Conservation (phyloP, 30 jellyfish, hydroid and myxozoan genomes). For the Cassiopea xamachana region DNA sequence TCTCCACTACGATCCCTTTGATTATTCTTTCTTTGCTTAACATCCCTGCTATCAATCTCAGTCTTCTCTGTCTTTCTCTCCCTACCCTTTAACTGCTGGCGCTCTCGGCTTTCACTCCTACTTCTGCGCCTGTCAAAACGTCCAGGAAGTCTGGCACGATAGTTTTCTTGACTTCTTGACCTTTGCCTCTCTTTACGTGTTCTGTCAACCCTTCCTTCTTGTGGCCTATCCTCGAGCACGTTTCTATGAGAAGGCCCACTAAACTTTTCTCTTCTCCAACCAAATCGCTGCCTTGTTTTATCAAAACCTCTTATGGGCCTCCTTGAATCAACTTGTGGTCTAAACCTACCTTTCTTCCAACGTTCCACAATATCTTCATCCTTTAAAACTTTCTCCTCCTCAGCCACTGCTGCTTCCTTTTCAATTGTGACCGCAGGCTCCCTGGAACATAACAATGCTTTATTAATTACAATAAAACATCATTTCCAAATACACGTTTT, state of each 20-base stretch:
- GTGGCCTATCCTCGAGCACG: conserved; percentile 1
- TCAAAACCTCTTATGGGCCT: conserved; percentile 8
- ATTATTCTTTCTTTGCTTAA: not conserved
- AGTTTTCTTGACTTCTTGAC: conserved; percentile 11
- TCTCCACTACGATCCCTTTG: conserved; percentile 16
- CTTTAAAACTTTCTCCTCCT: not conserved
- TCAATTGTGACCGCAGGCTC: not conserved
- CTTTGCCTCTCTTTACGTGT: conserved; percentile 20
- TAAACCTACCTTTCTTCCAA: conserved; percentile 46
- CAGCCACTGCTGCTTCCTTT: conserved; percentile 2
- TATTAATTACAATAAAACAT: not conserved
- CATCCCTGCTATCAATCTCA: not conserved
- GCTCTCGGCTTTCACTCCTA: conserved; percentile 58
- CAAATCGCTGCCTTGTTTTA: conserved; percentile 10
- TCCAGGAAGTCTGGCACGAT: conserved; percentile 58
- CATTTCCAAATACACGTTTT: too few species aligned
- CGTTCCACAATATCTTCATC: conserved; percentile 48
- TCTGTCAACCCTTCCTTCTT: conserved; percentile 28
- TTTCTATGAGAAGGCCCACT: conserved; percentile 28
- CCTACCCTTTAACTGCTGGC: not conserved
- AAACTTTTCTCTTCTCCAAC: conserved; percentile 26
- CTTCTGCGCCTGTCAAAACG: conserved; percentile 67
- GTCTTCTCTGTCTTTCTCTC: not conserved
- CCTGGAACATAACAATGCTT: not conserved
- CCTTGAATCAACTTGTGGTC: conserved; percentile 42